These are phyloP conservation scores for Perca flavescens DNA, from an alignment of 2,113 vertebrate genomes.

Conservation along the genomic window DNA sequence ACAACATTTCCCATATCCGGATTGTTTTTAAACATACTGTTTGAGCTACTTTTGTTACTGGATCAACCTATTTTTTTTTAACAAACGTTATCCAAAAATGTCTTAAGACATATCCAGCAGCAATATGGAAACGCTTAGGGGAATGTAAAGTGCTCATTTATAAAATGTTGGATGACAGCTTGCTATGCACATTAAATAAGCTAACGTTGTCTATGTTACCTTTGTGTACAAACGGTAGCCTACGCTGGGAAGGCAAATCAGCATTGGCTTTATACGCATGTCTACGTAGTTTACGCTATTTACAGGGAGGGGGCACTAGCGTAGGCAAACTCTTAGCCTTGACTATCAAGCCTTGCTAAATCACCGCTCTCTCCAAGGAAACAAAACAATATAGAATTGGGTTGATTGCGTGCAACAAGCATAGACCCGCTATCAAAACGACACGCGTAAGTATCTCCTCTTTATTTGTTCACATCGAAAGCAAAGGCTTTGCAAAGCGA, in stretches of 20 bases:
- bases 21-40: no score
- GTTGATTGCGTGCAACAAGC: constrained; percentile 70
- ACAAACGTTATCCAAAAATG: no score
- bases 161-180: background rate
- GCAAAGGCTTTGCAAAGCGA: background rate
- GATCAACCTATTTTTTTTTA: no score
- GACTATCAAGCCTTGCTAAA: constrained; percentile 75
- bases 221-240: constrained; percentile 10
- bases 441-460: constrained; percentile 77
- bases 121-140: no score
- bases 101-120: background rate
- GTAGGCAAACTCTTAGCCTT: constrained; percentile 68
- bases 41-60: no score
- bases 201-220: background rate
- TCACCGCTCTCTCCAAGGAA: constrained; percentile 81
- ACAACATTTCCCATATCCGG: background rate
- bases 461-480: background rate
- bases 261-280: constrained; percentile 55
- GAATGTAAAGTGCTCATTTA: background rate
- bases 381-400: constrained; percentile 81
- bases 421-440: constrained; percentile 68
- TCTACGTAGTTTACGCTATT: constrained; percentile 70
- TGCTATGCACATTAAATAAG: background rate
- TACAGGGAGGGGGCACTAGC: constrained; percentile 79
- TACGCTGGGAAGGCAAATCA: constrained; percentile 4